A percentile compares a stretch with the other conserved stretches of the same genome.
phyloP scores from a whole-genome alignment of 1,140 invertebrate species.

The Brachionus sp. region DNA sequence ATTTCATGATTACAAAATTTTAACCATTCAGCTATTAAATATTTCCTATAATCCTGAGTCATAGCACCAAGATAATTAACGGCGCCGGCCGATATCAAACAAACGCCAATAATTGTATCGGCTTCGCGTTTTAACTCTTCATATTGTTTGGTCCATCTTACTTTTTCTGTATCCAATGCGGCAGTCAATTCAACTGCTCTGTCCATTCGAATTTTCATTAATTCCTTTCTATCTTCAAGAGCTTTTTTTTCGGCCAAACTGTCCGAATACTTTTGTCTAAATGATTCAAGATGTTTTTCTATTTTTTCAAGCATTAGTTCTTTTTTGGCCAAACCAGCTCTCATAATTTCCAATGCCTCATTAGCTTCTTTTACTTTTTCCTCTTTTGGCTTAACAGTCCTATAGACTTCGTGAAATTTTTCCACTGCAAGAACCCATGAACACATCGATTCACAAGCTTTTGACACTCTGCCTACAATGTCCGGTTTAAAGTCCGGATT shows the following conservation, averaged over 20 bases:
- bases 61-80: slow-evolving; percentile 56
- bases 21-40: slow-evolving; percentile 51
- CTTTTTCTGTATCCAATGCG: slow-evolving; percentile 72
- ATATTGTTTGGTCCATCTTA: slow-evolving; percentile 73
- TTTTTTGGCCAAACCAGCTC: slow-evolving; percentile 55
- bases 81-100: slow-evolving; percentile 53
- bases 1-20: slow-evolving; percentile 48
- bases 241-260: slow-evolving; percentile 64
- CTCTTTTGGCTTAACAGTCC: slow-evolving; percentile 50
- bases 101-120: slow-evolving; percentile 55
- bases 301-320: slow-evolving; percentile 51
- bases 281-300: slow-evolving; percentile 55
- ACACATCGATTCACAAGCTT: slow-evolving; percentile 56
- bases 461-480: slow-evolving; percentile 54
- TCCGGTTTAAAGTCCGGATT: slow-evolving; percentile 57
- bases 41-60: slow-evolving; percentile 45
- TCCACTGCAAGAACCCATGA: slow-evolving; percentile 58
- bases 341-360: slow-evolving; percentile 48
- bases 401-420: slow-evolving; percentile 58
- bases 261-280: slow-evolving; percentile 58
- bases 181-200: slow-evolving; percentile 74
- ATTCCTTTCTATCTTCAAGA: slow-evolving; percentile 65
- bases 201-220: slow-evolving; percentile 70
- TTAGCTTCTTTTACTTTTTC: slow-evolving; percentile 44
- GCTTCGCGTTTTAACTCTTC: slow-evolving; percentile 60